These are phyloP conservation scores for Lytechinus variegatus DNA, from an alignment of 35 echinoderm and acorn worm species.

Conservation along the genomic window DNA sequence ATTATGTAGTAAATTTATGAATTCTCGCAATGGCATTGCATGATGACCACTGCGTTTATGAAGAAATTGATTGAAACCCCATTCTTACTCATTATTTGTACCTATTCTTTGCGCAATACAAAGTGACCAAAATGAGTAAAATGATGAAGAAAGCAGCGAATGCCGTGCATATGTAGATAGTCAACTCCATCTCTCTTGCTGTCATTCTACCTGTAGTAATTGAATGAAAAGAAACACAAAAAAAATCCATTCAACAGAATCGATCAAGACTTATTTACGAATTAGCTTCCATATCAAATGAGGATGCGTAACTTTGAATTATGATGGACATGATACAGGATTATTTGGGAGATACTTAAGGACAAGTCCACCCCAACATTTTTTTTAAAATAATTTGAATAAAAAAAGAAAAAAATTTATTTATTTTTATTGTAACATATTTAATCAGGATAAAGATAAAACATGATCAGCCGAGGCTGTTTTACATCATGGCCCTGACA, in stretches of 20 bases:
- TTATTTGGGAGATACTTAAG: too few species aligned
- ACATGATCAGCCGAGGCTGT: too few species aligned
- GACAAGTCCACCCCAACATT: too few species aligned
- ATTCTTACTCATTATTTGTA: background rate
- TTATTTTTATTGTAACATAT: too few species aligned
- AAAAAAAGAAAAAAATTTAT: too few species aligned
- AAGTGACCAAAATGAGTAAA: constrained; percentile 43
- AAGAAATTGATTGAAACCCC: background rate
- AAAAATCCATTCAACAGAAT: background rate
- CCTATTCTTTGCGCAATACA: constrained; percentile 54
- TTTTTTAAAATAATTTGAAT: too few species aligned
- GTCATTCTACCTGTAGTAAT: constrained; percentile 25
- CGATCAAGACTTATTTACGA: too few species aligned
- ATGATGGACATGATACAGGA: too few species aligned
- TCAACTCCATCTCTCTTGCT: constrained; percentile 24
- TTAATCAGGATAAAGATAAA: too few species aligned
- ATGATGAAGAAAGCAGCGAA: constrained; percentile 39
- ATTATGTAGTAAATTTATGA: background rate
- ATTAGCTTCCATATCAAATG: too few species aligned
- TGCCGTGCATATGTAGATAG: constrained; percentile 36
- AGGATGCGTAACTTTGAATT: too few species aligned
- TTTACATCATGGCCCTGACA: too few species aligned
- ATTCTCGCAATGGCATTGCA: background rate
- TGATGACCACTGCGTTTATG: background rate
- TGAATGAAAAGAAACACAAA: background rate